These are phyloP conservation scores for Dendrocopos noguchii DNA, from an alignment of 2,113 vertebrate species.

Conservation along the genomic window DNA sequence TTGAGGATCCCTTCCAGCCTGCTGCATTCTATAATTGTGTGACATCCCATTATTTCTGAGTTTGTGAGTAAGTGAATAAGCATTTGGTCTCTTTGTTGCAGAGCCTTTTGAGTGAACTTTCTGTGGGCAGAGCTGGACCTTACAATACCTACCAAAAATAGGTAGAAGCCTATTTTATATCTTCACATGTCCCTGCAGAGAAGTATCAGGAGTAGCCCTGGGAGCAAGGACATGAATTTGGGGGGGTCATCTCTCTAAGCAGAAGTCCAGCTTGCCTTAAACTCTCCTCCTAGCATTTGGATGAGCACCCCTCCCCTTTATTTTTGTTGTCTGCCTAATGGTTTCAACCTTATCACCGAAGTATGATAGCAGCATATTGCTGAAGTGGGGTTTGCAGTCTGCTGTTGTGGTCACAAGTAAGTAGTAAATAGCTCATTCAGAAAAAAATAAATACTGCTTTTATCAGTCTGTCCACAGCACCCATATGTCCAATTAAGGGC, in stretches of 20 bases:
- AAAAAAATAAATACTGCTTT: slow-evolving; percentile 4
- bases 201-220: neutral
- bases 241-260: neutral
- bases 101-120: neutral
- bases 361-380: neutral
- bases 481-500: slow-evolving; percentile 17
- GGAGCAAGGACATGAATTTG: neutral
- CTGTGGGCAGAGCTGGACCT: neutral
- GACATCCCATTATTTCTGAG: neutral
- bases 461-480: neutral
- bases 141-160: neutral
- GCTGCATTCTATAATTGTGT: too few species aligned
- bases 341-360: slow-evolving; percentile 29
- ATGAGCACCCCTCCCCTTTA: neutral
- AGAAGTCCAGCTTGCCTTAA: neutral
- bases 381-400: neutral
- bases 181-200: neutral
- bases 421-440: slow-evolving; percentile 24
- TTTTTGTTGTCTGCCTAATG: neutral
- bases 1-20: too few species aligned
- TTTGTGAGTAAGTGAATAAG: neutral
- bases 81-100: neutral
- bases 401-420: neutral
- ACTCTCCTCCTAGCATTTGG: neutral
- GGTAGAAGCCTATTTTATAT: neutral